These are phyloP conservation scores for Nebria salina DNA, from an alignment of 2,888 invertebrate species.

Conservation along the genomic window DNA sequence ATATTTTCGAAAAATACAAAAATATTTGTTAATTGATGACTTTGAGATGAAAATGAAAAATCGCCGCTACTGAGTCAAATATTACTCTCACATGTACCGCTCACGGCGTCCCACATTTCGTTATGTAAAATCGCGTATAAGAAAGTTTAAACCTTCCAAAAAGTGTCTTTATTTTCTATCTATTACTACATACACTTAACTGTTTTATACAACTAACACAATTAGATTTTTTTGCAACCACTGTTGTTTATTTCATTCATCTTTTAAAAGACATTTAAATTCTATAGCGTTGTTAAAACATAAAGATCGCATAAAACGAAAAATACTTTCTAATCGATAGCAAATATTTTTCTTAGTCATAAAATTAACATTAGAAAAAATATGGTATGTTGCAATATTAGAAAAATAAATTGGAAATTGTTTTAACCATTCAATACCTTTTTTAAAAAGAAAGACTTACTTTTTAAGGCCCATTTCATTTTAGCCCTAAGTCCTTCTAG, in stretches of 20 bases:
- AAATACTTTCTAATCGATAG: conserved; percentile 14
- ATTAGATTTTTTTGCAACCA: not conserved
- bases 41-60: conserved; percentile 10
- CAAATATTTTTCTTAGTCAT: not conserved
- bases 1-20: too few species aligned
- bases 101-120: conserved; percentile 18
- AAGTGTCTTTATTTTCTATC: conserved; percentile 9
- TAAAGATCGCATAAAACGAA: not conserved
- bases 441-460: not conserved
- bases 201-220: conserved; percentile 4
- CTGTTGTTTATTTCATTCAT: not conserved
- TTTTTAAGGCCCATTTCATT: conserved; percentile 38
- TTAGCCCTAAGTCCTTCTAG: conserved; percentile 28
- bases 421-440: not conserved
- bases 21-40: too few species aligned
- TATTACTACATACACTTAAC: not conserved
- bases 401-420: not conserved
- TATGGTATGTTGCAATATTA: not conserved
- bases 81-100: conserved; percentile 16
- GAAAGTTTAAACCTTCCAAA: conserved; percentile 11
- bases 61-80: not conserved
- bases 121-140: conserved; percentile 20
- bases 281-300: not conserved
- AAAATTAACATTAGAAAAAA: conserved; percentile 10
- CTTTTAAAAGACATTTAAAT: not conserved